Evolutionary conservation across 2,888 invertebrate genomes (phyloP).

Genomic region (Cacoxenus indagator): DNA sequence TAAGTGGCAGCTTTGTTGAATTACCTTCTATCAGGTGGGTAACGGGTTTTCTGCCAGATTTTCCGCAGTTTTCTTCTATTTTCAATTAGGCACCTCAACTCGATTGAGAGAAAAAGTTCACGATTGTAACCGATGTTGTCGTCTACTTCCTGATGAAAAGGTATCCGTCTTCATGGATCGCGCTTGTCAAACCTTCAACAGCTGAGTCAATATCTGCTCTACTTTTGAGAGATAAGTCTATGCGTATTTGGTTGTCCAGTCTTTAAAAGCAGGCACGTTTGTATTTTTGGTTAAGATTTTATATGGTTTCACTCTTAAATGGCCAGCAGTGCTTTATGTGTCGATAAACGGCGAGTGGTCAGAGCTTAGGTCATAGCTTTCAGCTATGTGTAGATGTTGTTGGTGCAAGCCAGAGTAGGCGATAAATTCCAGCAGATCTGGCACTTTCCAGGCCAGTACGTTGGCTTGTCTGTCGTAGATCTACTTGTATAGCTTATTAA

Average conservation of each 20-base stretch:
- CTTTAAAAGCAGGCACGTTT: slow-evolving; percentile 4
- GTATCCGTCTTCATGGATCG: neutral
- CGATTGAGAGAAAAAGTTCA: neutral
- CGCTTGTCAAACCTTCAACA: neutral
- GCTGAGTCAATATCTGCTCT: neutral
- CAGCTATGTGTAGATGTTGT: neutral
- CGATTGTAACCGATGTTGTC: neutral
- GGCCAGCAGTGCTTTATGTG: neutral
- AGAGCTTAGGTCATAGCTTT: slow-evolving; percentile 10
- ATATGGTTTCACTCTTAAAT: neutral
- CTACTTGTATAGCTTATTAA: neutral
- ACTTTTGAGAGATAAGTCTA: neutral
- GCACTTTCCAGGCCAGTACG: slow-evolving; percentile 27
- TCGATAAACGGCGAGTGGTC: slow-evolving; percentile 18
- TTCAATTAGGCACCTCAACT: neutral
- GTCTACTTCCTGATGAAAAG: neutral
- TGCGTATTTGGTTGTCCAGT: neutral
- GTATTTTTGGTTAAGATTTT: neutral
- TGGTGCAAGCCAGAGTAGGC: neutral
- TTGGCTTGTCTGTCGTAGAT: slow-evolving; percentile 22
- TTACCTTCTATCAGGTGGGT: neutral
- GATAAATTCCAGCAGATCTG: slow-evolving; percentile 28
- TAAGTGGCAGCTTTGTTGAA: neutral
- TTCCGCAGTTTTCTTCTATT: slow-evolving; percentile 11
- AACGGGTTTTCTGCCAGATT: neutral